Conservation (phyloP, 1,140 invertebrate genomes). For the Drosophila yakuba region DNA sequence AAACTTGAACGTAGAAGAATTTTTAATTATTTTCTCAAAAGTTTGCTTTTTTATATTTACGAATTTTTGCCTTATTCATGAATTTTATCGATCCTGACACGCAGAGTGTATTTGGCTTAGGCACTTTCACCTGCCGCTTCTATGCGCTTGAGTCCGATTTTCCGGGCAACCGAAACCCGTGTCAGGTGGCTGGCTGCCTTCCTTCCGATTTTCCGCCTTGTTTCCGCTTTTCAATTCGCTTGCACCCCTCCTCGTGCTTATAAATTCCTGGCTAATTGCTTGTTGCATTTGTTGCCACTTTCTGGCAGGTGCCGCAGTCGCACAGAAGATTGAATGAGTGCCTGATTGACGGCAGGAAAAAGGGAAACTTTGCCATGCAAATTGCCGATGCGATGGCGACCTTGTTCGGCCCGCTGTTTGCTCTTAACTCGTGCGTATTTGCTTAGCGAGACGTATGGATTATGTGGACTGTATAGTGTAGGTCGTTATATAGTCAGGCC, state of each 20-base stretch:
- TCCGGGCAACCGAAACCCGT: slow-evolving; percentile 5
- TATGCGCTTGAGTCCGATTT: background rate
- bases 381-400: slow-evolving; percentile 1
- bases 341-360: slow-evolving; percentile 30
- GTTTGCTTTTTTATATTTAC: background rate
- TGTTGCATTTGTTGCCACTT: slow-evolving; percentile 18
- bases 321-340: slow-evolving; percentile 37
- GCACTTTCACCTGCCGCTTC: slow-evolving; percentile 13
- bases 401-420: slow-evolving; percentile 10
- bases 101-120: background rate
- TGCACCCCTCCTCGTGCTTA: slow-evolving; percentile 12
- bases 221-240: slow-evolving; percentile 1
- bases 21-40: background rate
- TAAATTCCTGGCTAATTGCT: slow-evolving; percentile 65
- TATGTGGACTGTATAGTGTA: slow-evolving; percentile 4
- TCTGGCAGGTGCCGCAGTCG: slow-evolving; percentile 29
- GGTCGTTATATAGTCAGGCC: slow-evolving; percentile 47
- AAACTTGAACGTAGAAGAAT: background rate
- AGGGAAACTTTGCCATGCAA: slow-evolving; percentile 24
- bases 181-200: slow-evolving; percentile 17
- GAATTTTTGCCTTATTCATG: background rate
- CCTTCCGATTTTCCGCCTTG: slow-evolving; percentile 2
- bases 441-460: slow-evolving; percentile 20
- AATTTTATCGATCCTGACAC: background rate
- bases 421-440: slow-evolving; percentile 30